Percentiles rank a stretch among this genome's conserved stretches.
Evolutionary conservation across 2,888 invertebrate genomes (phyloP).

Genomic region (Cetonia aurata): DNA sequence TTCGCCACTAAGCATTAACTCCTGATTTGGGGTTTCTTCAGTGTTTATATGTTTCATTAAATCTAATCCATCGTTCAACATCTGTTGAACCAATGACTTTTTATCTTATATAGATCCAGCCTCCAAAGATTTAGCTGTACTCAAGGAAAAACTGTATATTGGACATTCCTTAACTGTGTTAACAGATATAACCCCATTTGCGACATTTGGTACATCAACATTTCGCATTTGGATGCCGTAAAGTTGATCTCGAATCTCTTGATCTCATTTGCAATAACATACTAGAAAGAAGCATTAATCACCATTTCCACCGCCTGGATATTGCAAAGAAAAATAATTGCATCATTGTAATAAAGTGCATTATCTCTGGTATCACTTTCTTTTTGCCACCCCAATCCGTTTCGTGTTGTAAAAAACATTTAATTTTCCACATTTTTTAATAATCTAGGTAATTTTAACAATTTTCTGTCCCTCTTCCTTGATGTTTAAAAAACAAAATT

Average conservation of each 20-base stretch:
- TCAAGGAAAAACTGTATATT: slow-evolving; percentile 88
- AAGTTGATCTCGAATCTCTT: slow-evolving; percentile 97
- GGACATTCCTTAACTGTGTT: slow-evolving; percentile 95
- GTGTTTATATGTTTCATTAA: slow-evolving; percentile 83
- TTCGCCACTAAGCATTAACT: slow-evolving; percentile 71
- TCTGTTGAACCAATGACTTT: slow-evolving; percentile 84
- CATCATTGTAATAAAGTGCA: too few species aligned
- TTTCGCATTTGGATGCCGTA: slow-evolving; percentile 98
- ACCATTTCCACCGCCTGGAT: too few species aligned
- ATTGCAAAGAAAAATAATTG: too few species aligned
- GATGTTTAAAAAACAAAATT: too few species aligned
- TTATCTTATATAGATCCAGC: slow-evolving; percentile 77
- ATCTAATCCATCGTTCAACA: slow-evolving; percentile 92
- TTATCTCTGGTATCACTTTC: too few species aligned
- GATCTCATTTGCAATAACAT: slow-evolving; percentile 97
- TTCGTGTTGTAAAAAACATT: too few species aligned
- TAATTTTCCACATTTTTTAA: too few species aligned
- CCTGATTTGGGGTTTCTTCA: slow-evolving; percentile 69
- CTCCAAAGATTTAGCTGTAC: slow-evolving; percentile 82
- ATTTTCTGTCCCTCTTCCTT: too few species aligned
- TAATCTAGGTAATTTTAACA: too few species aligned
- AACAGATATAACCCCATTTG: slow-evolving; percentile 99
- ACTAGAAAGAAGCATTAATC: too few species aligned
- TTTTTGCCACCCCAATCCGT: too few species aligned
- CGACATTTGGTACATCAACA: slow-evolving; percentile 99